Conservation (phyloP, 2,113 vertebrate genomes). For the Pelusios castaneus region DNA sequence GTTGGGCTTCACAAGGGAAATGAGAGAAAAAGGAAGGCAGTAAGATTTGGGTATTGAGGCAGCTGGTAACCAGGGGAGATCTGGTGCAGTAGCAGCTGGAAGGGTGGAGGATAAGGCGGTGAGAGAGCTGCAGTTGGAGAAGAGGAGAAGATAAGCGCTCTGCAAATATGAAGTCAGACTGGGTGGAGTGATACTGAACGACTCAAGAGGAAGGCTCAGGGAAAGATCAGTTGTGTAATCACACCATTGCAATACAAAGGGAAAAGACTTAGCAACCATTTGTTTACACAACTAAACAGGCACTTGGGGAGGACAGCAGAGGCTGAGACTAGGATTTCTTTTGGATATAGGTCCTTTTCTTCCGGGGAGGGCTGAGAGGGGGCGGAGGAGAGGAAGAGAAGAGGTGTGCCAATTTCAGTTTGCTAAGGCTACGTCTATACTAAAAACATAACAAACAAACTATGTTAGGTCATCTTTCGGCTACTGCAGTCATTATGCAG, state of each 20-base stretch:
- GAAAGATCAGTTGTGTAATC: not conserved
- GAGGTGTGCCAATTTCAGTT: not conserved
- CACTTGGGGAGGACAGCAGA: not conserved
- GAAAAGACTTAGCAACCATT: not conserved
- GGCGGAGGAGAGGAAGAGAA: not conserved
- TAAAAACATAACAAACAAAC: too few relatives aligned
- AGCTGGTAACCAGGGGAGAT: not conserved
- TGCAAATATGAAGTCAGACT: not conserved
- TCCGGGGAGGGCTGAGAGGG: too few relatives aligned
- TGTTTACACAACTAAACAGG: constrained; percentile 17
- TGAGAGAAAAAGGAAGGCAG: not conserved
- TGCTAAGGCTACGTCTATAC: too few relatives aligned
- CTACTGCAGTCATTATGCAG: too few relatives aligned
- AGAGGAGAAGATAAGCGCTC: not conserved
- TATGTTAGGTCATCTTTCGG: too few relatives aligned
- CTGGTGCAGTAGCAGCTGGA: not conserved
- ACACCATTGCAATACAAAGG: not conserved
- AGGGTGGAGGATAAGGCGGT: not conserved
- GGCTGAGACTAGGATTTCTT: not conserved
- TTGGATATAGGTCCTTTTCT: not conserved
- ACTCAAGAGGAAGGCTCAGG: not conserved
- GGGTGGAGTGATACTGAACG: not conserved
- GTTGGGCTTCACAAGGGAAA: not conserved
- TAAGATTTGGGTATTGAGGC: not conserved
- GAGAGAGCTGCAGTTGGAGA: not conserved